Percentiles rank a stretch among this genome's conserved stretches.
Evolutionary conservation across 1,140 invertebrate genomes (phyloP).

Genomic region (Lepidostoma basale): DNA sequence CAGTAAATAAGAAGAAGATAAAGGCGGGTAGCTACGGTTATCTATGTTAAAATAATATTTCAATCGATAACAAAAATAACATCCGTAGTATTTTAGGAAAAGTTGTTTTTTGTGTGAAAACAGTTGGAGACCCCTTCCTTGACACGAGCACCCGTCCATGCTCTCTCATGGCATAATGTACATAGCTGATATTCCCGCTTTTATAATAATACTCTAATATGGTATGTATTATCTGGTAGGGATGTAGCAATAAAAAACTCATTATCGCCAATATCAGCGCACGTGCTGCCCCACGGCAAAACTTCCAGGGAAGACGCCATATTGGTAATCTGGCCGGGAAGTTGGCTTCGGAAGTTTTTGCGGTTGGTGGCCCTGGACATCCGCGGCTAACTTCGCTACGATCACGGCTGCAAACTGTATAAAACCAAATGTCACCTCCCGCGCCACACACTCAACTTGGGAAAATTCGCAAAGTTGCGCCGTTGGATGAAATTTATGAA

Average conservation of each 20-base stretch:
- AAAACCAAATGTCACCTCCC: constrained; percentile 34
- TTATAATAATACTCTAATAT: constrained; percentile 47
- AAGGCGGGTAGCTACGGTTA: no score
- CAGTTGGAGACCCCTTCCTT: background rate
- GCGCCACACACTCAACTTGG: constrained; percentile 20
- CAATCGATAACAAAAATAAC: no score
- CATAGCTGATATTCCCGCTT: constrained; percentile 40
- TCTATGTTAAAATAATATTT: no score
- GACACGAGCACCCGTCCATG: constrained; percentile 4
- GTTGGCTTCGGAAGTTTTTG: constrained; percentile 38
- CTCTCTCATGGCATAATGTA: constrained; percentile 38
- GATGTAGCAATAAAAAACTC: constrained; percentile 45
- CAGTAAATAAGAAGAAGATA: no score
- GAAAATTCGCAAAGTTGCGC: constrained; percentile 18
- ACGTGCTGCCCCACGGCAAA: constrained; percentile 14
- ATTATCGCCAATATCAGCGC: constrained; percentile 43
- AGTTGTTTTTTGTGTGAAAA: background rate
- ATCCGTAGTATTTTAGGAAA: no score
- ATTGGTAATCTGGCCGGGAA: constrained; percentile 40
- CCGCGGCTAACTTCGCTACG: constrained; percentile 24
- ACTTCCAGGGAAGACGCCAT: constrained; percentile 31
- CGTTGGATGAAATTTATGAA: constrained; percentile 23
- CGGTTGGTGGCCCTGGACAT: constrained; percentile 27
- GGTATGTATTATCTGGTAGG: constrained; percentile 45
- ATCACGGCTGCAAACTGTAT: constrained; percentile 33